Percentiles rank a stretch among this genome's conserved stretches.
These are phyloP conservation scores for Silurus glanis DNA, from an alignment of 2,113 vertebrate species.

Conservation along the genomic window DNA sequence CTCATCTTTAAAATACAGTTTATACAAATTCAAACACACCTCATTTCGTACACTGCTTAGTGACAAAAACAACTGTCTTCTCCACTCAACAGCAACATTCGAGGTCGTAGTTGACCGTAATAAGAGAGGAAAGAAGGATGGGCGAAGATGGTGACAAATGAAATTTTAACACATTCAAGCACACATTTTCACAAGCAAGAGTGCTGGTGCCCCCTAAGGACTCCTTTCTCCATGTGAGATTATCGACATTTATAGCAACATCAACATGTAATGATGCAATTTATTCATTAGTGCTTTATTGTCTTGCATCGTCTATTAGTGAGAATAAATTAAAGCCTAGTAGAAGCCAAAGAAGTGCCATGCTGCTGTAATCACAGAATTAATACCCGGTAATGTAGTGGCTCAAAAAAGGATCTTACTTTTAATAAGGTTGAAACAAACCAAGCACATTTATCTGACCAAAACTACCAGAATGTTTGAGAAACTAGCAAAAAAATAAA, in stretches of 20 bases:
- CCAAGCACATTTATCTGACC: background rate
- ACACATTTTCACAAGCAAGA: slow-evolving; percentile 20
- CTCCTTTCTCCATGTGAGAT: background rate
- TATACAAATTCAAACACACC: background rate
- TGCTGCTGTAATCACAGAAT: slow-evolving; percentile 31
- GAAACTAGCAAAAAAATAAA: background rate
- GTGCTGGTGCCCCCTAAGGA: background rate
- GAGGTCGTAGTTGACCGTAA: background rate
- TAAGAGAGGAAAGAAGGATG: background rate
- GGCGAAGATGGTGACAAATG: slow-evolving; percentile 17
- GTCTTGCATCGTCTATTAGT: slow-evolving; percentile 10
- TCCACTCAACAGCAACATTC: slow-evolving; percentile 37
- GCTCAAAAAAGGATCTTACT: background rate
- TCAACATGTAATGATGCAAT: slow-evolving; percentile 6
- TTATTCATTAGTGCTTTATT: slow-evolving; percentile 8
- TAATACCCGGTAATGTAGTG: background rate
- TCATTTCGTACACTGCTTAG: background rate
- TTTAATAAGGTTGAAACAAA: background rate
- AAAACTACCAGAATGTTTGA: background rate
- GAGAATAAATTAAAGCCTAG: slow-evolving; percentile 57
- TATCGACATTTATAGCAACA: slow-evolving; percentile 21
- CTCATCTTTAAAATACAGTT: slow-evolving; percentile 41
- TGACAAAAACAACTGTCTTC: slow-evolving; percentile 12
- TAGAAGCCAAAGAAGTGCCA: slow-evolving; percentile 54
- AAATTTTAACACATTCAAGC: slow-evolving; percentile 21